Evolutionary conservation across 2,113 vertebrate genomes (phyloP).

Genomic region (Brienomyrus brachyistius): DNA sequence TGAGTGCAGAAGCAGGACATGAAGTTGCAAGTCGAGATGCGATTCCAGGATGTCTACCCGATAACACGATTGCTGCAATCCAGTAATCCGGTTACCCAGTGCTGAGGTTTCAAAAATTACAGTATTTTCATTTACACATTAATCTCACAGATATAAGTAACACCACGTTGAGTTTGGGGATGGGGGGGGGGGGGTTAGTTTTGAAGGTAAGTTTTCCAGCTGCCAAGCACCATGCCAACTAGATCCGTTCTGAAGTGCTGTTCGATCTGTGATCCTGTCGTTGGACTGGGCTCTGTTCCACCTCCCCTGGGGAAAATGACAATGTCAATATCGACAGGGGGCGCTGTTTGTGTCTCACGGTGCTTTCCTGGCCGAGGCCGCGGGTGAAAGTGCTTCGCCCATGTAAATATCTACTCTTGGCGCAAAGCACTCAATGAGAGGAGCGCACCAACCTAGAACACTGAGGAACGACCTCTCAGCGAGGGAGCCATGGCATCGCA

Average conservation of each 20-base stretch:
- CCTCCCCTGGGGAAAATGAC: neutral
- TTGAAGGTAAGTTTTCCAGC: neutral
- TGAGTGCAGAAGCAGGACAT: neutral
- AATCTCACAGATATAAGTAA: constrained; percentile 1
- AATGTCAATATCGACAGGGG: neutral
- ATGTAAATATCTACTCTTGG: neutral
- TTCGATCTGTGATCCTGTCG: neutral
- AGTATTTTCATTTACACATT: neutral
- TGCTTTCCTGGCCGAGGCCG: neutral
- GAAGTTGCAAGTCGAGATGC: neutral
- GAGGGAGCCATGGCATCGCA: neutral
- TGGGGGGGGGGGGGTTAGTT: neutral
- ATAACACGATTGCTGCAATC: neutral
- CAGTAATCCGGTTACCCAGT: neutral
- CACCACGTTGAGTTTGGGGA: neutral
- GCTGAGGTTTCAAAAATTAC: neutral
- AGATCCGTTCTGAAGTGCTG: neutral
- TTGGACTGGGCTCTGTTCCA: neutral
- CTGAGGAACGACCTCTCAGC: neutral
- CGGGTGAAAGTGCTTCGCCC: neutral
- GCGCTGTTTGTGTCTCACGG: neutral
- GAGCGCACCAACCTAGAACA: neutral
- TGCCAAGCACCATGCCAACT: neutral
- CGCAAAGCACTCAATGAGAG: neutral
- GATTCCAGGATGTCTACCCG: neutral